Evolutionary conservation across 1,140 invertebrate species (phyloP).

Genomic region (Trachelipus rathkii): DNA sequence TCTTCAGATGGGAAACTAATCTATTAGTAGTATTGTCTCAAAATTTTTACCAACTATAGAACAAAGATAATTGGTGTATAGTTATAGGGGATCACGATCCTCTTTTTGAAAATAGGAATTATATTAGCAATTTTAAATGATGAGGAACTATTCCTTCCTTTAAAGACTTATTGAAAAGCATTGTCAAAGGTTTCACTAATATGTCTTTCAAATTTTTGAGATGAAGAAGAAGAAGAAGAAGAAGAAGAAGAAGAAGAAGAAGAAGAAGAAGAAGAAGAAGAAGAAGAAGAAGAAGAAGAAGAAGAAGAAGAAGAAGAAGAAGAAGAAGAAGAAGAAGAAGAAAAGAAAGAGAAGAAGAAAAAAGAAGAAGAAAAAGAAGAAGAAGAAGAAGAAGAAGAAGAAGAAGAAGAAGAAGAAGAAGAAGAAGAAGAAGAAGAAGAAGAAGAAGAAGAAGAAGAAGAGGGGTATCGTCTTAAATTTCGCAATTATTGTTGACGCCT

Average conservation of each 20-base stretch:
- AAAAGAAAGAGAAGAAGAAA: not conserved
- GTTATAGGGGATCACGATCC: no score
- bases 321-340: not conserved
- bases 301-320: not conserved
- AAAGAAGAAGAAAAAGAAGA: not conserved
- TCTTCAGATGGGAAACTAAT: no score
- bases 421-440: conserved; percentile 13
- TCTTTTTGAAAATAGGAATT: no score
- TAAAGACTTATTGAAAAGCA: no score
- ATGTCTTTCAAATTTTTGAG: no score
- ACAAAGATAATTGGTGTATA: no score
- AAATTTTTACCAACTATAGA: no score
- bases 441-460: conserved; percentile 16
- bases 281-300: not conserved
- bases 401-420: conserved; percentile 16
- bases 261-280: conserved; percentile 3
- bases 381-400: conserved; percentile 13
- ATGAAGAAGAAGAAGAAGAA: conserved; percentile 3
- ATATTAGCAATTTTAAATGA: no score
- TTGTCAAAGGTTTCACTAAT: no score
- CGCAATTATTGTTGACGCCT: no score
- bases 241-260: not conserved
- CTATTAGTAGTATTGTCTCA: no score
- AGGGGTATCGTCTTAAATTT: not conserved
- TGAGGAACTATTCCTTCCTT: no score